Evolutionary conservation across 2,797 vertebrate species (phyloP).

Genomic region (Tauraco hartlaubi): DNA sequence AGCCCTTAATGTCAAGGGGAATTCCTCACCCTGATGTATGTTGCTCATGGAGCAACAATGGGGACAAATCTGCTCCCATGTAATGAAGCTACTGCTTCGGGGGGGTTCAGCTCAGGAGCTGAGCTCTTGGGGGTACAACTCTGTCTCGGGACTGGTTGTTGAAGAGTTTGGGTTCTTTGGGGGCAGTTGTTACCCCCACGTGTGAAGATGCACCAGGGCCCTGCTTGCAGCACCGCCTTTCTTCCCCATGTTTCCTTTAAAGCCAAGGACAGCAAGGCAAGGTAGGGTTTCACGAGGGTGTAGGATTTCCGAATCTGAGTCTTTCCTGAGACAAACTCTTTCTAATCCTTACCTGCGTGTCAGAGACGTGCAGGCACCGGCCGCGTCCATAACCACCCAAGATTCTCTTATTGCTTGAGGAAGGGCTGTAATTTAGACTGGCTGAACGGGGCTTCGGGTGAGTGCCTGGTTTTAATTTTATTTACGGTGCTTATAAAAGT

Average conservation of each 20-base stretch:
- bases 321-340: slow-evolving; percentile 69
- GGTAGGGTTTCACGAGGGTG: slow-evolving; percentile 62
- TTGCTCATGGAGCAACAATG: accelerated
- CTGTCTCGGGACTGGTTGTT: neutral
- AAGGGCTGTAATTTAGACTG: neutral
- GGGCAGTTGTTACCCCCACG: accelerated
- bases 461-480: neutral
- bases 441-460: neutral
- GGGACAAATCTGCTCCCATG: neutral
- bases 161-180: neutral
- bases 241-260: slow-evolving; percentile 53
- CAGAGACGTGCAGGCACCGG: neutral
- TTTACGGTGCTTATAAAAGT: neutral
- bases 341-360: slow-evolving; percentile 51
- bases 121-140: neutral
- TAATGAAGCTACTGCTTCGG: accelerated
- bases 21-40: accelerated
- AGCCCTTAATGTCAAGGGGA: accelerated
- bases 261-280: slow-evolving; percentile 40
- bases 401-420: neutral
- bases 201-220: neutral
- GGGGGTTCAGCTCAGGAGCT: accelerated
- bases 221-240: neutral
- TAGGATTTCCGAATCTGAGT: slow-evolving; percentile 76
- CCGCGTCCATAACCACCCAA: neutral